phyloP scores from a whole-genome alignment of 2,113 vertebrate species.

The Meriones unguiculatus region DNA sequence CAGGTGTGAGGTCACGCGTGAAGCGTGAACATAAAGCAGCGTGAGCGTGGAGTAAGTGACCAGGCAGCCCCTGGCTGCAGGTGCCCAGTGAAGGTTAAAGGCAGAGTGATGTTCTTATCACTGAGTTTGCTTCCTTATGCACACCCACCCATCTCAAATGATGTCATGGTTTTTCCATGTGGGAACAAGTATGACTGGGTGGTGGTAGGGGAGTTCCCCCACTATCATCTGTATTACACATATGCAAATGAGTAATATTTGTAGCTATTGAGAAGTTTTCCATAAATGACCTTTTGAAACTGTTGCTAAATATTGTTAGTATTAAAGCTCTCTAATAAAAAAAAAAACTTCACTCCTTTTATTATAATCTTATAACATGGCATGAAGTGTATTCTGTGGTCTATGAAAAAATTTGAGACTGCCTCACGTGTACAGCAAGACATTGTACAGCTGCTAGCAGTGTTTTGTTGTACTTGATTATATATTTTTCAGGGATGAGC shows the following conservation, averaged over 20 bases:
- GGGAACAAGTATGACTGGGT: conserved; percentile 87
- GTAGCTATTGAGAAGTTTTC: conserved; percentile 87
- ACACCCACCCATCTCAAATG: conserved; percentile 86
- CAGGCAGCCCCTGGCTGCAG: neutral
- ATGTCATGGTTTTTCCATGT: conserved; percentile 93
- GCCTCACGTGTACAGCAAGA: neutral
- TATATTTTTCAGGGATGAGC: neutral
- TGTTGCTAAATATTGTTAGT: conserved; percentile 71
- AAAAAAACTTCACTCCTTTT: neutral
- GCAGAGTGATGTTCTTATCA: conserved; percentile 56
- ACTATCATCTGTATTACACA: conserved; percentile 79
- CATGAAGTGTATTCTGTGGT: neutral
- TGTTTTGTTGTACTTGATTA: neutral
- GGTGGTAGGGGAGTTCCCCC: conserved; percentile 90
- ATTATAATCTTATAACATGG: neutral
- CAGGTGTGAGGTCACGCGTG: neutral
- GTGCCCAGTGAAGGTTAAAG: conserved; percentile 40
- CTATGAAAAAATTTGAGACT: neutral
- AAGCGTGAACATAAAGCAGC: neutral
- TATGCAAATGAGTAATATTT: conserved; percentile 89
- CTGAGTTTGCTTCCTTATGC: conserved; percentile 86
- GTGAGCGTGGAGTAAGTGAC: neutral
- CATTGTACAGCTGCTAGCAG: neutral
- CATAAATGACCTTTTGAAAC: conserved; percentile 85
- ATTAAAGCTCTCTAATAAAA: conserved; percentile 66